These are phyloP conservation scores for Acyrthosiphon pisum DNA, from an alignment of 1,140 invertebrate genomes.

Conservation along the genomic window DNA sequence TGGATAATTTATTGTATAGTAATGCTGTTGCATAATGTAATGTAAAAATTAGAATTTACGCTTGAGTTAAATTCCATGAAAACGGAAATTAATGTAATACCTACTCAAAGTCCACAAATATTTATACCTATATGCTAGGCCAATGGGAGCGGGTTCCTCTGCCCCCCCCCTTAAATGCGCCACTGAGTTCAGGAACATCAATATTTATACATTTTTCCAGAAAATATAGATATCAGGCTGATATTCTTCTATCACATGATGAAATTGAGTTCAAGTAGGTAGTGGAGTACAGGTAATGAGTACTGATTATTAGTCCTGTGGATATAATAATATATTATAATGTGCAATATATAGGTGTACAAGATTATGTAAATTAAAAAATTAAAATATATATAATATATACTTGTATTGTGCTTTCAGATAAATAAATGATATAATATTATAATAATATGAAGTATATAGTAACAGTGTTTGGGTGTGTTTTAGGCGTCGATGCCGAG, in stretches of 20 bases:
- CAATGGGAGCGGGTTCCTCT: no score
- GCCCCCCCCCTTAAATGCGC: no score
- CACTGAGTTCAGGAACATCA: no score
- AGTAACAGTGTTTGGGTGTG: neutral
- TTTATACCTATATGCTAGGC: no score
- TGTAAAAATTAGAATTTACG: neutral
- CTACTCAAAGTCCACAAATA: no score
- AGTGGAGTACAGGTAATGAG: no score
- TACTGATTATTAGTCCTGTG: no score
- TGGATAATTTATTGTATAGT: neutral
- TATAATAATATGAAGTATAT: neutral
- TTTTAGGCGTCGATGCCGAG: slow-evolving; percentile 67
- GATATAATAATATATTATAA: neutral
- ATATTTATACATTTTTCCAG: no score
- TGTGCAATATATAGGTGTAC: neutral
- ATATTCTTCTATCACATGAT: neutral
- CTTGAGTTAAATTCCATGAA: neutral
- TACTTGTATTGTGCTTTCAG: no score
- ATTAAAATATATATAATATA: no score
- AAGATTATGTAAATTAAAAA: neutral
- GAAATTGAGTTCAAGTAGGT: neutral
- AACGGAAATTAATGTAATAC: no score
- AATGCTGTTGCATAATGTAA: neutral
- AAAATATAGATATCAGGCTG: no score
- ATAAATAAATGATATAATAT: neutral